These are phyloP conservation scores for Melanocharis versteri DNA, from an alignment of 2,113 vertebrate species.

Conservation along the genomic window DNA sequence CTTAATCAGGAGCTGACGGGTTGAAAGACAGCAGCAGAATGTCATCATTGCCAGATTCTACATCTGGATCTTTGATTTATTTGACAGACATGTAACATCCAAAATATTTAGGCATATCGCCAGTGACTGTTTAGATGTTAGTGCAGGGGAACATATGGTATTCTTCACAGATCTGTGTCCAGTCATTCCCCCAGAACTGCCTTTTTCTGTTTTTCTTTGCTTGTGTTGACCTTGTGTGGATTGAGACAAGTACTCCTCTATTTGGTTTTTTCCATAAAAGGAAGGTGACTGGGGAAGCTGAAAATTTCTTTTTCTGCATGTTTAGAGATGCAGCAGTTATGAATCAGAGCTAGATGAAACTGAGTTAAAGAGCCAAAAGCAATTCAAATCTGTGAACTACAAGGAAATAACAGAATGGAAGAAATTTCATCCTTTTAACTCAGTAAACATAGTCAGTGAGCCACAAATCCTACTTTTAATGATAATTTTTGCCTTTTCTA, in stretches of 20 bases:
- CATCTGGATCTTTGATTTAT: slow-evolving; percentile 34
- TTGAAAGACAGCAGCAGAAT: background rate
- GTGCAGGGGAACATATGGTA: background rate
- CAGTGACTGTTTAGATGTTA: background rate
- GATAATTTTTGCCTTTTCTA: background rate
- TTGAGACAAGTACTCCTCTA: background rate
- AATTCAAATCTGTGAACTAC: background rate
- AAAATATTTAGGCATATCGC: background rate
- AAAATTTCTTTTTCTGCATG: background rate
- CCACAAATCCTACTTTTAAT: background rate
- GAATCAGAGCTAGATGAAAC: background rate
- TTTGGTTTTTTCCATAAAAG: background rate
- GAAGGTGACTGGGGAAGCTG: background rate
- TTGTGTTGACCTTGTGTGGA: background rate
- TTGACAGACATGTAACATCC: background rate
- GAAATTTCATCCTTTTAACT: background rate
- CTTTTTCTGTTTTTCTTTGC: background rate
- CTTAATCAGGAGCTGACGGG: background rate
- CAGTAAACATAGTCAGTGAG: background rate
- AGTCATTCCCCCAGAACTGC: background rate
- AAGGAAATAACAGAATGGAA: background rate
- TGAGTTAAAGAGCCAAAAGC: background rate
- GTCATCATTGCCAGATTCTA: background rate
- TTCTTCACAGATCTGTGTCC: background rate
- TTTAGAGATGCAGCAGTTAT: background rate